phyloP scores from a whole-genome alignment of 2,888 invertebrate species.

The Trichopoda pennipes region DNA sequence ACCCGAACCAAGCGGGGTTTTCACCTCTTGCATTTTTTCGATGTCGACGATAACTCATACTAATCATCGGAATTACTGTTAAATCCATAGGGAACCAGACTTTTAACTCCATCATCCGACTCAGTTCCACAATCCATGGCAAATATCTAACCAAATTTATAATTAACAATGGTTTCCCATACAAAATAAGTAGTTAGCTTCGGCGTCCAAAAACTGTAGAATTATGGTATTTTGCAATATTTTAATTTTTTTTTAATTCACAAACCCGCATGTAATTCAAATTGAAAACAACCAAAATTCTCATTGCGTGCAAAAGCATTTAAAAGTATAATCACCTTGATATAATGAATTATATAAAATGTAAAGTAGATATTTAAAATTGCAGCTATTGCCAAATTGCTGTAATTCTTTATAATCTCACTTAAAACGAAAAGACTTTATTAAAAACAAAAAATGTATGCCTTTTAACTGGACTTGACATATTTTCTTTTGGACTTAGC shows the following conservation, averaged over 20 bases:
- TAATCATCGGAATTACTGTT: too few relatives aligned
- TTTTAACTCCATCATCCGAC: too few relatives aligned
- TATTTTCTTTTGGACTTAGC: too few relatives aligned
- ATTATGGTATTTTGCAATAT: slow-evolving; percentile 6
- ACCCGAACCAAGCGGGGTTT: too few relatives aligned
- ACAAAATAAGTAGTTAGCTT: slow-evolving; percentile 14
- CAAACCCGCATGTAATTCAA: neutral
- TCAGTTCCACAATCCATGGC: too few relatives aligned
- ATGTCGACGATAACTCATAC: too few relatives aligned
- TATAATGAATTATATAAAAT: slow-evolving; percentile 13
- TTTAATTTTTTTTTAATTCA: neutral
- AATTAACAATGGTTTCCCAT: slow-evolving; percentile 8
- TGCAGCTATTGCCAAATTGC: slow-evolving; percentile 8
- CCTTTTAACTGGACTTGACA: neutral
- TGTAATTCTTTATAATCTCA: slow-evolving; percentile 17
- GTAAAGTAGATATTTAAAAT: slow-evolving; percentile 22
- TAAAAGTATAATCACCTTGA: neutral
- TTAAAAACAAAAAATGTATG: neutral
- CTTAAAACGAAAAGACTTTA: slow-evolving; percentile 11
- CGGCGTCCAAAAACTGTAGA: slow-evolving; percentile 12
- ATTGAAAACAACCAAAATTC: slow-evolving; percentile 22
- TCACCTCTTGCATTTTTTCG: too few relatives aligned
- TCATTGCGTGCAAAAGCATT: slow-evolving; percentile 8
- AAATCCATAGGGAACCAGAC: too few relatives aligned
- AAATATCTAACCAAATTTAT: too few relatives aligned